Conservation (phyloP, 2,113 vertebrate species). For the Spea bombifrons region DNA sequence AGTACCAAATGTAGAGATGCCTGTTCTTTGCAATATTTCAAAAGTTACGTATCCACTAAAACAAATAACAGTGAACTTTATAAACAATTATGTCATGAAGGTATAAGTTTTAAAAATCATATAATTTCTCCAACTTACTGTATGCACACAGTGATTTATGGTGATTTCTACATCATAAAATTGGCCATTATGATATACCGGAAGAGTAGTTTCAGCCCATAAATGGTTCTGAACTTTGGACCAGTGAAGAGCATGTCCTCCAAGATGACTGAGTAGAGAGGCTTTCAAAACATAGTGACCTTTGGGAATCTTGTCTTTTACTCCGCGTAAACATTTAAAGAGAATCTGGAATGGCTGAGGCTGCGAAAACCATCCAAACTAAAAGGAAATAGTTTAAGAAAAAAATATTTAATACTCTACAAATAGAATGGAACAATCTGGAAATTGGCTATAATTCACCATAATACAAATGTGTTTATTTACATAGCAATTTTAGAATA, state of each 20-base stretch:
- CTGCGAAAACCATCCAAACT: slow-evolving; percentile 61
- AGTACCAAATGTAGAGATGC: no score
- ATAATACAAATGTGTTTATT: no score
- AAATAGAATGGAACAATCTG: not conserved
- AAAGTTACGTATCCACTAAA: no score
- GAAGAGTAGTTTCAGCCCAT: slow-evolving; percentile 57
- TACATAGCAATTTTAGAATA: no score
- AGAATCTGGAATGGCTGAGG: slow-evolving; percentile 71
- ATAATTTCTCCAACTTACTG: slow-evolving; percentile 66
- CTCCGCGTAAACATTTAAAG: slow-evolving; percentile 75
- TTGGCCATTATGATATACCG: slow-evolving; percentile 70
- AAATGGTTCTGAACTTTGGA: slow-evolving; percentile 54
- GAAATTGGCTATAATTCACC: no score
- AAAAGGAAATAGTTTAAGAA: not conserved
- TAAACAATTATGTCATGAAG: not conserved
- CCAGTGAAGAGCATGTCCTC: slow-evolving; percentile 63
- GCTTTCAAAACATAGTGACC: slow-evolving; percentile 75
- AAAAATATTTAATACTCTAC: not conserved
- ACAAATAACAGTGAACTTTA: no score
- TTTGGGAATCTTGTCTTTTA: slow-evolving; percentile 81
- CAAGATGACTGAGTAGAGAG: slow-evolving; percentile 71
- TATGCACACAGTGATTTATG: slow-evolving; percentile 74
- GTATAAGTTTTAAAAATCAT: not conserved
- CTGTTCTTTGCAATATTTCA: no score
- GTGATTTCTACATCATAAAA: slow-evolving; percentile 74